Evolutionary conservation across 2,888 invertebrate genomes (phyloP).

Genomic region (Fabriciana adippe): DNA sequence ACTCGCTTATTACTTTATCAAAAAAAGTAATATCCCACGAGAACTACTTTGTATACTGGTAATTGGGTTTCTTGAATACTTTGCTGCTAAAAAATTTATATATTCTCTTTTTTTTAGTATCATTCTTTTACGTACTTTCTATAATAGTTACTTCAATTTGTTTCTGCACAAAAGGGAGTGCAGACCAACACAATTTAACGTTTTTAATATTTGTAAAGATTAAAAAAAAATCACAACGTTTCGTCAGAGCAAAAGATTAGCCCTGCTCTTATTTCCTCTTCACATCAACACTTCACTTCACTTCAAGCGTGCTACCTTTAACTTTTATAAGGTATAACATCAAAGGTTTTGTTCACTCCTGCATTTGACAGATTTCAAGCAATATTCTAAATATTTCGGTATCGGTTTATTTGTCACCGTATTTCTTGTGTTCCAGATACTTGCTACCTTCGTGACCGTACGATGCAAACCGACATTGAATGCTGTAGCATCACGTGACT

Average conservation of each 20-base stretch:
- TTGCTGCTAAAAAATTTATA: too few relatives aligned
- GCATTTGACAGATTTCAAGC: slow-evolving; percentile 26
- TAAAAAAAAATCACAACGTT: neutral
- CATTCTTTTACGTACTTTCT: neutral
- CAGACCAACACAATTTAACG: too few relatives aligned
- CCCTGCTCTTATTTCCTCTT: neutral
- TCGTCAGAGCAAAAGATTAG: neutral
- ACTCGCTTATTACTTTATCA: too few relatives aligned
- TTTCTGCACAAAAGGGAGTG: too few relatives aligned
- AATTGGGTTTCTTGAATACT: too few relatives aligned
- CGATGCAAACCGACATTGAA: slow-evolving; percentile 30
- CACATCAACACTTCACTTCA: neutral
- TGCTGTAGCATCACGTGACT: slow-evolving; percentile 35
- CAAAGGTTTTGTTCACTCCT: slow-evolving; percentile 11
- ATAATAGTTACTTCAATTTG: neutral
- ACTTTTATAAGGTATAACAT: slow-evolving; percentile 3
- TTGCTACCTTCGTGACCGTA: slow-evolving; percentile 38
- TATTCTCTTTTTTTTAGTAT: neutral
- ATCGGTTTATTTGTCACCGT: slow-evolving; percentile 13
- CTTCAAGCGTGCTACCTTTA: slow-evolving; percentile 10
- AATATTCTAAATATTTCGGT: slow-evolving; percentile 29
- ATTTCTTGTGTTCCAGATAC: slow-evolving; percentile 16
- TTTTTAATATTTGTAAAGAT: neutral
- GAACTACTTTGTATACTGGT: too few relatives aligned
- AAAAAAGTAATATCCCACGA: too few relatives aligned